These are phyloP conservation scores for Amphipoea lucens DNA, from an alignment of 2,888 invertebrate species.

Conservation along the genomic window DNA sequence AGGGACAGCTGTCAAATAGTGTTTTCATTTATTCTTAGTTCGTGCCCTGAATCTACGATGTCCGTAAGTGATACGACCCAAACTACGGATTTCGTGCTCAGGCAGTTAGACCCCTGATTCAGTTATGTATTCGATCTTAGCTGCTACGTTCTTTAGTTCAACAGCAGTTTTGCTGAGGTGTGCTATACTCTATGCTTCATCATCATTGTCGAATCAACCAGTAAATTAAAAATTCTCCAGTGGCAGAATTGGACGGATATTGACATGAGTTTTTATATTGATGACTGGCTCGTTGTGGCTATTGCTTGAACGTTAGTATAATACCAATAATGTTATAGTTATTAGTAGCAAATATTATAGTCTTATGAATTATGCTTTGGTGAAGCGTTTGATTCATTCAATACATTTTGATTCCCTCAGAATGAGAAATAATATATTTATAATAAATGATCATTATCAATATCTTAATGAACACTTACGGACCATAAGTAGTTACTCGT, in stretches of 20 bases:
- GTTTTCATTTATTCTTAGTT: neutral
- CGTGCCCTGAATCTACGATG: neutral
- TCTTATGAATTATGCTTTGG: neutral
- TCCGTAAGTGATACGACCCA: neutral
- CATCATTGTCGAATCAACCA: neutral
- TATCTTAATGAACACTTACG: constrained; percentile 27
- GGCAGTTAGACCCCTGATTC: neutral
- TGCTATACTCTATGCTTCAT: neutral
- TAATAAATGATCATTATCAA: constrained; percentile 20
- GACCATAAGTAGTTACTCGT: constrained; percentile 21
- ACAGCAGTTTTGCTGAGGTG: neutral
- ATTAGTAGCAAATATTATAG: neutral
- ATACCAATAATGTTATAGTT: no score
- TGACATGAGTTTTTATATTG: neutral
- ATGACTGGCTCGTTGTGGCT: neutral
- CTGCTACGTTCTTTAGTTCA: neutral
- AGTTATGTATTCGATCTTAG: neutral
- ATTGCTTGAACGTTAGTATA: no score
- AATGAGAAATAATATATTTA: constrained; percentile 17
- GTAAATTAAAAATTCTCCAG: neutral
- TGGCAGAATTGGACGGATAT: neutral
- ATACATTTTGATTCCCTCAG: neutral
- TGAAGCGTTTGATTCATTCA: neutral
- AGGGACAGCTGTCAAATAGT: neutral
- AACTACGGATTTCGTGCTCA: neutral